Evolutionary conservation across 2,113 vertebrate genomes (phyloP).

Genomic region (Oryctolagus cuniculus): mOryCun1.1 NC_091436.1:103207501-103208000

Average conservation of each 20-base stretch:
- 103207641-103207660: neutral
- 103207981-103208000: neutral
- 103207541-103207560: too few relatives aligned
- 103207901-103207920: neutral
- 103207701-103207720: neutral
- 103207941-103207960: neutral
- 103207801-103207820: neutral
- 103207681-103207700: neutral
- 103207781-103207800: conserved; percentile 29
- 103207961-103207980: neutral
- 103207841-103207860: neutral
- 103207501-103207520: too few relatives aligned
- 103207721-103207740: neutral
- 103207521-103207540: too few relatives aligned
- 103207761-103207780: conserved; percentile 41
- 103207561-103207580: too few relatives aligned
- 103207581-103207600: too few relatives aligned
- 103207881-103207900: neutral
- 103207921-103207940: neutral
- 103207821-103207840: conserved; percentile 14
- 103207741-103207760: neutral
- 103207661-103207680: rapidly evolving
- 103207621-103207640: neutral
- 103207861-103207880: neutral
- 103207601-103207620: rapidly evolving